Percentiles rank a stretch among this genome's conserved stretches.
phyloP scores from a whole-genome alignment of 2,797 vertebrate genomes.

The Hoplostethus atlanticus region DNA sequence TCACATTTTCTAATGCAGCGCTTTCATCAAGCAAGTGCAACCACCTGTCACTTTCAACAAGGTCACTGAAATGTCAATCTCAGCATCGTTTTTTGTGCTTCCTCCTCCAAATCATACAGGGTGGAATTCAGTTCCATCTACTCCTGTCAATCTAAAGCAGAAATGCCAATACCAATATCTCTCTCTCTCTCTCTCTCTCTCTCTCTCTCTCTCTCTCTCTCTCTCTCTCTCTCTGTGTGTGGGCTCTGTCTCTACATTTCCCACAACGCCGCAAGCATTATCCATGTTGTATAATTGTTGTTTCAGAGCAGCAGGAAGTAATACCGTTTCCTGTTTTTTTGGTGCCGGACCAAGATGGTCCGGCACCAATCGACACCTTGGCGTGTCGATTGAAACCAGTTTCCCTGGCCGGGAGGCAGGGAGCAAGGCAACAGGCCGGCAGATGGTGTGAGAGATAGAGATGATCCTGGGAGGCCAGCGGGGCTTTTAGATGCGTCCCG shows the following conservation, averaged over 20 bases:
- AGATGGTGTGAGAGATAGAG: slow-evolving; percentile 63
- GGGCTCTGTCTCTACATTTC: background rate
- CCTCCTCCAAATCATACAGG: background rate
- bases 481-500: slow-evolving; percentile 47
- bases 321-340: slow-evolving; percentile 2
- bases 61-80: slow-evolving; percentile 32
- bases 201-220: background rate
- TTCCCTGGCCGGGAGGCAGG: slow-evolving; percentile 23
- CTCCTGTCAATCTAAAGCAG: background rate
- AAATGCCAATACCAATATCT: background rate
- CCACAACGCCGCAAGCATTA: slow-evolving; percentile 3
- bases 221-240: background rate
- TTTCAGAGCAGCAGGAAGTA: background rate
- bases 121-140: slow-evolving; percentile 4
- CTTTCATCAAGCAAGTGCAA: slow-evolving; percentile 27
- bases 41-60: slow-evolving; percentile 44
- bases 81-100: slow-evolving; percentile 6
- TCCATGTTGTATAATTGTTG: background rate
- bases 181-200: background rate
- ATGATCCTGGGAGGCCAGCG: slow-evolving; percentile 42
- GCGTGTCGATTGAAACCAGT: slow-evolving; percentile 36
- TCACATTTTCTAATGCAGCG: slow-evolving; percentile 23
- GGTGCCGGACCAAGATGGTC: slow-evolving; percentile 45
- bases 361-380: too few species aligned
- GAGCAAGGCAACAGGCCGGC: slow-evolving; percentile 38